phyloP scores from a whole-genome alignment of 2,113 vertebrate species.

The Brienomyrus brachyistius region DNA sequence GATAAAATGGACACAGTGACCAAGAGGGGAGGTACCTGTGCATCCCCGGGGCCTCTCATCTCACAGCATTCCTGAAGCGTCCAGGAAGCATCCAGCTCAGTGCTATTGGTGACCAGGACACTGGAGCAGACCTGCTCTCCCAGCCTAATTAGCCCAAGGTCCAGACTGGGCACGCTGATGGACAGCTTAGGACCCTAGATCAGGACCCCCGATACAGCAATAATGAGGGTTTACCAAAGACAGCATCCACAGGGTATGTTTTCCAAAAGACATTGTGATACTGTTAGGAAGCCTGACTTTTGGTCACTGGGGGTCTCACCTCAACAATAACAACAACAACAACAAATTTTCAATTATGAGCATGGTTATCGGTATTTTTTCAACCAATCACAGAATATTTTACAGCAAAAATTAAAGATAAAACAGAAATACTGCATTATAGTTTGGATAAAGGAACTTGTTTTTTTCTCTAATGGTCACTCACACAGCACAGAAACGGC shows the following conservation, averaged over 20 bases:
- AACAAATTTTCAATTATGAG: background rate
- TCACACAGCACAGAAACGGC: background rate
- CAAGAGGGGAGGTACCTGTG: background rate
- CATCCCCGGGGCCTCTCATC: background rate
- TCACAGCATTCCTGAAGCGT: conserved; percentile 51
- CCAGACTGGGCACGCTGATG: conserved; percentile 63
- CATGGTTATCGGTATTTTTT: background rate
- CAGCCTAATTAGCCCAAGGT: conserved; percentile 69
- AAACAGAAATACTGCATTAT: background rate
- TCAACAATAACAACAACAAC: background rate
- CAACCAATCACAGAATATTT: background rate
- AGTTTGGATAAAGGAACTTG: background rate
- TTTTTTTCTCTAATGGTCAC: background rate
- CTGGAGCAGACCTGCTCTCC: conserved; percentile 47
- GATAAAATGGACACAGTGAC: background rate
- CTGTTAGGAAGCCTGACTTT: background rate
- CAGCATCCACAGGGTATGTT: background rate
- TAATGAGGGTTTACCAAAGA: background rate
- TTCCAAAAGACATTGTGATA: background rate
- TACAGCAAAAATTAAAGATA: background rate
- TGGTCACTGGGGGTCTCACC: background rate
- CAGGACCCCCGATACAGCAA: background rate
- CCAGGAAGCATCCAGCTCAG: conserved; percentile 73
- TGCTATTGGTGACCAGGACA: conserved; percentile 68
- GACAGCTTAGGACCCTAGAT: conserved; percentile 75